A percentile compares a stretch with the other conserved stretches of the same genome.
Evolutionary conservation across 2,797 vertebrate genomes (phyloP).

Genomic region (Phoebastria nigripes): DNA sequence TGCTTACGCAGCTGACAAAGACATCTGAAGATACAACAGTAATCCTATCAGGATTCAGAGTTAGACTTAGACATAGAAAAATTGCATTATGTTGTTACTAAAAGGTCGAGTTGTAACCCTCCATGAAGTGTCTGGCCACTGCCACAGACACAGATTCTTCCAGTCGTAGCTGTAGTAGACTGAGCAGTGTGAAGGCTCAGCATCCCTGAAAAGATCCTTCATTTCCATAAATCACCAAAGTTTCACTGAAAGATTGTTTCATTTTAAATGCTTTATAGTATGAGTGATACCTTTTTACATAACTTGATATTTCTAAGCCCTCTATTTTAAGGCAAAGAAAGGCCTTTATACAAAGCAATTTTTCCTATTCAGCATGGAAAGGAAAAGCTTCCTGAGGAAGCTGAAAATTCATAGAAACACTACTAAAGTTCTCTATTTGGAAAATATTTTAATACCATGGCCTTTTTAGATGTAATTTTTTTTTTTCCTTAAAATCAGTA

Average conservation of each 20-base stretch:
- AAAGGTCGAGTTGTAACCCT: background rate
- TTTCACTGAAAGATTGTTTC: background rate
- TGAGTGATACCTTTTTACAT: background rate
- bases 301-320: background rate
- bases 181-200: background rate
- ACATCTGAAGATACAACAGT: background rate
- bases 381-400: background rate
- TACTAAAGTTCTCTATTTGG: background rate
- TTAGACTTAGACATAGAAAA: background rate
- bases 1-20: background rate
- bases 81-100: background rate
- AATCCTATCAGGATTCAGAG: background rate
- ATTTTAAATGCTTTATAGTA: background rate
- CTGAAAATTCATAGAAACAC: background rate
- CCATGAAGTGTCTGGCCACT: background rate
- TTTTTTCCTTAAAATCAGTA: background rate
- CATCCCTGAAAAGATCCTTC: background rate
- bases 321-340: background rate
- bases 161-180: accelerated
- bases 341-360: background rate
- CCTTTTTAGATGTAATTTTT: background rate
- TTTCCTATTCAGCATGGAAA: background rate
- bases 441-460: background rate
- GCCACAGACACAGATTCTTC: background rate
- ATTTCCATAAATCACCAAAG: background rate